These are phyloP conservation scores for Eulithis testata DNA, from an alignment of 2,888 invertebrate genomes.

Conservation along the genomic window DNA sequence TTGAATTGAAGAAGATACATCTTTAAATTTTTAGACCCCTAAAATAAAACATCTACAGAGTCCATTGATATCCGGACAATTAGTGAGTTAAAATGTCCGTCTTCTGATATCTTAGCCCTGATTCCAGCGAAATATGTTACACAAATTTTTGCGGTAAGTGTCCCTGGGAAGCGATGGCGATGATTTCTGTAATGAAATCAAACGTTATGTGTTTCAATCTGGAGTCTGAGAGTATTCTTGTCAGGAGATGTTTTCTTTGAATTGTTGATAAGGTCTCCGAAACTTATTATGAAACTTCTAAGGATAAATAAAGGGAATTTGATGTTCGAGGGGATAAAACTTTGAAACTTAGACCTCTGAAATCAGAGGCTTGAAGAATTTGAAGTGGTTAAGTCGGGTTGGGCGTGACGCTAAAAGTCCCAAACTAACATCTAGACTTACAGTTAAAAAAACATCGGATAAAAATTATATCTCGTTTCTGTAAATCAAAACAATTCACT, in stretches of 20 bases:
- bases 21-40: too few relatives aligned
- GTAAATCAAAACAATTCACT: too few relatives aligned
- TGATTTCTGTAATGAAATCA: slow-evolving; percentile 33
- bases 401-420: too few relatives aligned
- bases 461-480: too few relatives aligned
- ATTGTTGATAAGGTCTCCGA: slow-evolving; percentile 28
- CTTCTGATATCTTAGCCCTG: slow-evolving; percentile 1
- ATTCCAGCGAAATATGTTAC: slow-evolving; percentile 24
- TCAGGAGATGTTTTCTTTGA: slow-evolving; percentile 23
- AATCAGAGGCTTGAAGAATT: background rate
- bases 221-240: slow-evolving; percentile 22
- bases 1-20: too few relatives aligned
- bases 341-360: background rate
- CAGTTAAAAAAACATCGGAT: too few relatives aligned
- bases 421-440: too few relatives aligned
- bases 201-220: slow-evolving; percentile 31
- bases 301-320: slow-evolving; percentile 20
- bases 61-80: background rate
- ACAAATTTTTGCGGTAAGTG: slow-evolving; percentile 25
- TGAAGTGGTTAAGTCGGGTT: slow-evolving; percentile 3
- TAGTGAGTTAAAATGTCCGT: background rate
- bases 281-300: slow-evolving; percentile 17
- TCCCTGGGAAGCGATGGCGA: slow-evolving; percentile 27
- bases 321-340: slow-evolving; percentile 11
- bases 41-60: too few relatives aligned